Evolutionary conservation across 2,797 vertebrate genomes (phyloP).

Genomic region (Enteromius thamalakanensis): DNA sequence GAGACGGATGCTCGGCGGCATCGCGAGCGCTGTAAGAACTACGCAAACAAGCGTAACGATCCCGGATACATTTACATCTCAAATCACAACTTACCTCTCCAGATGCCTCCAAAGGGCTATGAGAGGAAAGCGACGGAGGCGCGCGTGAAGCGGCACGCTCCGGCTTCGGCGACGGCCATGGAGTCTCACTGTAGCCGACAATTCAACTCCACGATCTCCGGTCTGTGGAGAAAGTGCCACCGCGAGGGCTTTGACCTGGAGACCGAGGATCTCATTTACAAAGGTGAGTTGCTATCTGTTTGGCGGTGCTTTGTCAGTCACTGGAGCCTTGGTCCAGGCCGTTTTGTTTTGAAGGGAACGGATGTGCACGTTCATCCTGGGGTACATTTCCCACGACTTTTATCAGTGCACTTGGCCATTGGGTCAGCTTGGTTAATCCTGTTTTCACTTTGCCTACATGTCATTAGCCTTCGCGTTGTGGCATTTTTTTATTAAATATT

Average conservation of each 20-base stretch:
- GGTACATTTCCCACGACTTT: background rate
- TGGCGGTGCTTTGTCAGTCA: background rate
- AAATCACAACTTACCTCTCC: constrained; percentile 87
- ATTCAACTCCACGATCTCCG: constrained; percentile 90
- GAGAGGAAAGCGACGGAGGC: constrained; percentile 68
- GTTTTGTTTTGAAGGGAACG: constrained; percentile 5
- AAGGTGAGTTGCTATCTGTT: constrained; percentile 76
- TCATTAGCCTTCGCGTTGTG: background rate
- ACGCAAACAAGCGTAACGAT: constrained; percentile 88
- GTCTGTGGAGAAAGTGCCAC: constrained; percentile 90
- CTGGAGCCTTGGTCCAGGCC: background rate
- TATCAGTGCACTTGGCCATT: background rate
- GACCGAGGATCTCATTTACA: constrained; percentile 88
- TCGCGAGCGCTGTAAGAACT: constrained; percentile 88
- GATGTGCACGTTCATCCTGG: background rate
- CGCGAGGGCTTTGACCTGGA: constrained; percentile 90
- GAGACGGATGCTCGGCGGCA: constrained; percentile 91
- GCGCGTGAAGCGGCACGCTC: constrained; percentile 72
- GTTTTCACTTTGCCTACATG: background rate
- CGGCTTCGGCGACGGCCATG: constrained; percentile 78
- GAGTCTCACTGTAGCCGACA: constrained; percentile 89
- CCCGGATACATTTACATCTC: constrained; percentile 91
- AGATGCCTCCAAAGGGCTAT: constrained; percentile 80
- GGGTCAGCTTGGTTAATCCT: background rate
- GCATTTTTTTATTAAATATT: background rate